Evolutionary conservation across 35 echinoderm and acorn worm species (phyloP).

Genomic region (Apostichopus parvimensis): DNA sequence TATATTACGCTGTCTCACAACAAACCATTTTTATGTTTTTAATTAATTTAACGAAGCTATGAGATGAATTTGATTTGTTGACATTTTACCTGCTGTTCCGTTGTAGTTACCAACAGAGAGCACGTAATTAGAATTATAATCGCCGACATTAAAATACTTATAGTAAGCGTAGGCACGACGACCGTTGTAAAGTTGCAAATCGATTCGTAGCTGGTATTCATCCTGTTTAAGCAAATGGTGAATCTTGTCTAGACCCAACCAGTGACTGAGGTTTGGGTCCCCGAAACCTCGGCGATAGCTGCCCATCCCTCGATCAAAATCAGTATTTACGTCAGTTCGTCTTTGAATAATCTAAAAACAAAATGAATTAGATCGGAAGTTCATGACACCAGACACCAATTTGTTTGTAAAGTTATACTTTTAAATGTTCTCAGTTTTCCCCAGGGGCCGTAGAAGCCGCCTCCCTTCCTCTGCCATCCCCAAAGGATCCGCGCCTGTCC

Average conservation of each 20-base stretch:
- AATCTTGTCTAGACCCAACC: constrained; percentile 63
- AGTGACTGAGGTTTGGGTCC: constrained; percentile 47
- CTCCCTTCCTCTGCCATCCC: too few relatives aligned
- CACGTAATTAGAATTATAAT: constrained; percentile 31
- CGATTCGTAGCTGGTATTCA: constrained; percentile 69
- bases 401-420: too few relatives aligned
- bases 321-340: constrained; percentile 33
- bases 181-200: constrained; percentile 49
- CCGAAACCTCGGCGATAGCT: constrained; percentile 73
- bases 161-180: constrained; percentile 41
- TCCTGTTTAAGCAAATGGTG: constrained; percentile 55
- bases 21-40: too few relatives aligned
- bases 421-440: too few relatives aligned
- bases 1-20: too few relatives aligned
- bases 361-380: too few relatives aligned
- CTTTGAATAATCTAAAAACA: constrained; percentile 52
- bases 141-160: constrained; percentile 50
- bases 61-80: background rate
- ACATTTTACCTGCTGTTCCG: constrained; percentile 59
- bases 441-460: too few relatives aligned
- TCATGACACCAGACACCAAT: too few relatives aligned
- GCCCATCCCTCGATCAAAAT: constrained; percentile 60
- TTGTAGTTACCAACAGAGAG: constrained; percentile 58
- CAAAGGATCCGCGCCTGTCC: too few relatives aligned
- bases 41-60: background rate